Evolutionary conservation across 1,140 invertebrate genomes (phyloP).

Genomic region (Caenorhabditis latens): DNA sequence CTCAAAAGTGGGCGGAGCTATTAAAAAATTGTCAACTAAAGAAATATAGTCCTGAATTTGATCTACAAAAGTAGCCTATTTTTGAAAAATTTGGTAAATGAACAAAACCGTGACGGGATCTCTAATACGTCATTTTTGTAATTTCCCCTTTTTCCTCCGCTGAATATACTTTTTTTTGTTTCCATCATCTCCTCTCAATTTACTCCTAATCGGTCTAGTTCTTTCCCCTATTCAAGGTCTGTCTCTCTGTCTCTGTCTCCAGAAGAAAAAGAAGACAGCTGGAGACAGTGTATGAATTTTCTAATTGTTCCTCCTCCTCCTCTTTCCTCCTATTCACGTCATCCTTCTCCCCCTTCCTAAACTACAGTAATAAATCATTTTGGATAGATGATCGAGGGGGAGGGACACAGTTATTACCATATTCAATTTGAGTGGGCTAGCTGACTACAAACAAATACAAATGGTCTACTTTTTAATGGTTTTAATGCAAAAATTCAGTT

Average conservation of each 20-base stretch:
- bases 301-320: not conserved
- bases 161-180: not conserved
- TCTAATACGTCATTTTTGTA: too few species aligned
- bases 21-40: too few species aligned
- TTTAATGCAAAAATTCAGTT: too few species aligned
- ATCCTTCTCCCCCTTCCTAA: not conserved
- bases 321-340: not conserved
- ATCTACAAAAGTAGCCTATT: too few species aligned
- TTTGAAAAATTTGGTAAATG: too few species aligned
- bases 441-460: too few species aligned
- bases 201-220: slow-evolving; percentile 38
- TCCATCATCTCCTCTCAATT: not conserved
- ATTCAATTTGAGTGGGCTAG: not conserved
- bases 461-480: too few species aligned
- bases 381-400: not conserved
- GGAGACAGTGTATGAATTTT: not conserved
- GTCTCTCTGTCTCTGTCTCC: too few species aligned
- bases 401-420: slow-evolving; percentile 6
- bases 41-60: too few species aligned
- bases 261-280: not conserved
- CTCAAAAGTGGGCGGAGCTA: too few species aligned
- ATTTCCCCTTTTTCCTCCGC: too few species aligned
- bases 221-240: not conserved
- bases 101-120: too few species aligned
- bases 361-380: slow-evolving; percentile 32